Base-by-base conservation (phyloP, 1,140 invertebrate genomes). In the fruit fly (Drosophila melanogaster) region DNA sequence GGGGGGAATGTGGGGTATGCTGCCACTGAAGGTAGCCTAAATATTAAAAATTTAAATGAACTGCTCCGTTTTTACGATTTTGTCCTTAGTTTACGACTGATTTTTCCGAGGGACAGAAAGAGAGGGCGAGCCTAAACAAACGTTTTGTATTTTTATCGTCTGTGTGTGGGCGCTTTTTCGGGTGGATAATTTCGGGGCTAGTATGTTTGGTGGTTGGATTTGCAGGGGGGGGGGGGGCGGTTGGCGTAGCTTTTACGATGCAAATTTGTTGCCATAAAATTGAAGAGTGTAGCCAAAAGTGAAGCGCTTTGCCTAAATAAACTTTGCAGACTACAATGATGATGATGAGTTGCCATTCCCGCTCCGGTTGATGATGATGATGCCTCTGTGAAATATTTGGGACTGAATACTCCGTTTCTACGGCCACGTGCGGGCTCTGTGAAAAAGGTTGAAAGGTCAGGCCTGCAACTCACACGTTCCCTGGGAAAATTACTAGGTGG, bases 31-130 rank as follows among this genome's bases (percentile, higher is more conserved):
- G 72, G 73, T 77, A 74, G 79, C 78, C 59, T 72, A 86, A 87
- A 87, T 87, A 87, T 87, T 87, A 87, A 87, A 89, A 87, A 89
- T 87, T 87, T 87, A 87, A 87, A 87, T 87, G 83, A 87, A 87
- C 83, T 87, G 84, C 84, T 87, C 83, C 76, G 70, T 89, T 87
- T 86, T 87, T 87, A 87, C 83, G 83, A 87, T 87, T 87, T 87
- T 87, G 83, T 87, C 83, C 83, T 86, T 86, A 86, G 83, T 86
- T 86, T 86, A 86, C 80, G 83, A 79, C 76, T 65, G 54, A 17
- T 62, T 47, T 40, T 62, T 24, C 41, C 15, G 38, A n/a, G 12
- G 19, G 37, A n/a, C 53, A 43, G 64, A 46, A 26, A 47, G 41
- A 24, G 51, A 66, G 55, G 74, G 83, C 55, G 49, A 81, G 84